Conservation (phyloP, 2,797 vertebrate genomes). For the Gephyroberyx darwinii region DNA sequence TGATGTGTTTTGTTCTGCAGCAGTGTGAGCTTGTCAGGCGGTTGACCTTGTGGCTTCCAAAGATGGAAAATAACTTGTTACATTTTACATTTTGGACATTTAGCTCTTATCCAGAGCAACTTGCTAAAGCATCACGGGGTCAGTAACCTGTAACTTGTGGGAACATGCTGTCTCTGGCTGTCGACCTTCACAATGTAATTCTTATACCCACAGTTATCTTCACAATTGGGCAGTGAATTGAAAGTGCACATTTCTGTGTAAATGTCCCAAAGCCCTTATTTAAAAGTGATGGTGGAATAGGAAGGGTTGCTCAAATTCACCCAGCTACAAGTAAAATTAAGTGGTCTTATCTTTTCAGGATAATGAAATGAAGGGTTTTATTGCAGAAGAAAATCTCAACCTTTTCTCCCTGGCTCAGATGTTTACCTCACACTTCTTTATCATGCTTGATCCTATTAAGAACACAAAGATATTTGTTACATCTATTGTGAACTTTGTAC, state of each 20-base stretch:
- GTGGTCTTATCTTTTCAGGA: neutral
- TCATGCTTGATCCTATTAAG: neutral
- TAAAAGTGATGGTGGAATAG: too few species aligned
- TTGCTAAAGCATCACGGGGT: neutral
- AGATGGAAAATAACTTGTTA: slow-evolving; percentile 11
- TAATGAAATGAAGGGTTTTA: neutral
- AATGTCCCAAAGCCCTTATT: too few species aligned
- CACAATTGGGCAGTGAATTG: too few species aligned
- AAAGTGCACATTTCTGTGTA: too few species aligned
- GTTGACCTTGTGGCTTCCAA: slow-evolving; percentile 28
- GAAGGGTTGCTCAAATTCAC: too few species aligned
- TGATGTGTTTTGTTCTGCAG: neutral
- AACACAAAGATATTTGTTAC: slow-evolving; percentile 5
- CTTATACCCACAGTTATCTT: too few species aligned
- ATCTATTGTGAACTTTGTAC: neutral
- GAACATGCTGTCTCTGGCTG: slow-evolving; percentile 3
- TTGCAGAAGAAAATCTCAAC: neutral
- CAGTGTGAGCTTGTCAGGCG: neutral
- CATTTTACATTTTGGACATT: slow-evolving; percentile 14
- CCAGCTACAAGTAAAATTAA: too few species aligned
- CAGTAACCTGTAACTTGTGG: slow-evolving; percentile 24
- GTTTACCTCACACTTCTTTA: slow-evolving; percentile 1
- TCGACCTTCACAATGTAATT: neutral
- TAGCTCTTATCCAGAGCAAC: slow-evolving; percentile 4
- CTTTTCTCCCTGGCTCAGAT: slow-evolving; percentile 15